Percentiles rank a stretch among this genome's conserved stretches.
Evolutionary conservation across 1,140 invertebrate genomes (phyloP).

Genomic region (Lordiphosa clarofinis): DNA sequence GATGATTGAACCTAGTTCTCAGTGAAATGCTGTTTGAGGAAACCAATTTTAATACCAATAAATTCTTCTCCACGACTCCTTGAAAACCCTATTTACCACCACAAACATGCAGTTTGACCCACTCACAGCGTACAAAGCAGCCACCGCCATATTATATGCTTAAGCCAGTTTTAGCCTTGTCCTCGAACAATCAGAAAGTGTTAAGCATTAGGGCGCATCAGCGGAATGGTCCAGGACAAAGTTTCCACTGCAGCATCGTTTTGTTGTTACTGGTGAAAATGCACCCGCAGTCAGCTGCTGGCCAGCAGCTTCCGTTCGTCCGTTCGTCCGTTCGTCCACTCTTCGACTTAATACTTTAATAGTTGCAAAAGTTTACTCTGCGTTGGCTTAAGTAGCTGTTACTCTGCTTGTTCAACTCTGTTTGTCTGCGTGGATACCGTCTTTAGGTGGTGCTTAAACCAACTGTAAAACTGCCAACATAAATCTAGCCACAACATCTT

Average conservation of each 20-base stretch:
- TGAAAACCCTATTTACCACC: no score
- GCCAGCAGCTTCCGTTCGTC: slow-evolving; percentile 13
- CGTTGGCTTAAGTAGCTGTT: slow-evolving; percentile 68
- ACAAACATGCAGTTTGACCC: not conserved
- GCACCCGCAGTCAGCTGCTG: slow-evolving; percentile 44
- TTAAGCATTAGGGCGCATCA: slow-evolving; percentile 60
- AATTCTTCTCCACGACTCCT: no score
- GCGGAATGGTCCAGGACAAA: slow-evolving; percentile 38
- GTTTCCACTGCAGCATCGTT: slow-evolving; percentile 44
- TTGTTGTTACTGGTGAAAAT: slow-evolving; percentile 28
- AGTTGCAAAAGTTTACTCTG: slow-evolving; percentile 71
- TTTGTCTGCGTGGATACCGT: slow-evolving; percentile 10
- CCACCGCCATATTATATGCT: slow-evolving; percentile 44
- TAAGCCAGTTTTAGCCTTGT: slow-evolving; percentile 42
- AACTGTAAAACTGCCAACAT: slow-evolving; percentile 77
- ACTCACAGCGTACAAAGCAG: slow-evolving; percentile 8
- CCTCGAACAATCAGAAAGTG: slow-evolving; percentile 54
- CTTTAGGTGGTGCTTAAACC: slow-evolving; percentile 63
- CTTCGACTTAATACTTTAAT: slow-evolving; percentile 78
- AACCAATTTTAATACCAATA: no score
- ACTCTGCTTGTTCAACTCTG: slow-evolving; percentile 29
- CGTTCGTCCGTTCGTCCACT: slow-evolving; percentile 42
- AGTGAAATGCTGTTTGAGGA: no score
- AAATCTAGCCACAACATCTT: slow-evolving; percentile 77
- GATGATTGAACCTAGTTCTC: no score